These are phyloP conservation scores for Caenorhabditis japonica DNA, from an alignment of 2,888 invertebrate species.

Conservation along the genomic window DNA sequence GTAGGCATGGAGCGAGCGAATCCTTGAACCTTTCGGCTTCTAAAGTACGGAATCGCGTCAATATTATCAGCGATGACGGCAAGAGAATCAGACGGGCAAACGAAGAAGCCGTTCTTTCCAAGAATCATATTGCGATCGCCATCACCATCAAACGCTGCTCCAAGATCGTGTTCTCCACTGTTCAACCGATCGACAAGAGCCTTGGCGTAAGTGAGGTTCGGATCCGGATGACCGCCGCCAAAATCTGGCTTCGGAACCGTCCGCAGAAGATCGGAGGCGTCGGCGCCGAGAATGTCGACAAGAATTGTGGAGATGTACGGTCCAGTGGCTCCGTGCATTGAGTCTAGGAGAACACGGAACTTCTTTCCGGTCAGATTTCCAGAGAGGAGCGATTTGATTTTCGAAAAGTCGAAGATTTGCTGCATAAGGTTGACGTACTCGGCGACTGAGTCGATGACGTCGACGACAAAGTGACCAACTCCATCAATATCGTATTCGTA, in stretches of 20 bases:
- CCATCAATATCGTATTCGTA: slow-evolving; percentile 80
- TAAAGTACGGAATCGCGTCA: slow-evolving; percentile 93
- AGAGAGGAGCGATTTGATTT: slow-evolving; percentile 58
- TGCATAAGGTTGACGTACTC: slow-evolving; percentile 93
- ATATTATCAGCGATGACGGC: slow-evolving; percentile 94
- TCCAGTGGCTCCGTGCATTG: slow-evolving; percentile 97
- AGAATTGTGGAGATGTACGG: slow-evolving; percentile 93
- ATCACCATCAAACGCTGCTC: slow-evolving; percentile 99
- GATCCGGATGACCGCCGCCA: slow-evolving; percentile 95
- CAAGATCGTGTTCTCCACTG: slow-evolving; percentile 84
- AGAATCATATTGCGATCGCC: slow-evolving; percentile 98
- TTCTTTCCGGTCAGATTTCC: slow-evolving; percentile 78
- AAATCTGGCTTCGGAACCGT: slow-evolving; percentile 90
- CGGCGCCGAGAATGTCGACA: slow-evolving; percentile 87
- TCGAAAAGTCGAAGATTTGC: slow-evolving; percentile 92
- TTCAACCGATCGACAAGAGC: slow-evolving; percentile 84
- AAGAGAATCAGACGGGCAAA: slow-evolving; percentile 95
- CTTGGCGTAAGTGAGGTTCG: slow-evolving; percentile 91
- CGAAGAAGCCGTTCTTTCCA: slow-evolving; percentile 94
- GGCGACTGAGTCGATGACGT: slow-evolving; percentile 90
- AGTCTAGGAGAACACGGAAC: slow-evolving; percentile 90
- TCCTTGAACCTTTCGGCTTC: slow-evolving; percentile 83
- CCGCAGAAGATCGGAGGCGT: slow-evolving; percentile 83
- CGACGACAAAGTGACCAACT: slow-evolving; percentile 84
- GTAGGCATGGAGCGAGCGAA: slow-evolving; percentile 86